A percentile compares a stretch with the other conserved stretches of the same genome.
These are phyloP conservation scores for Brachynemurus nebulosus DNA, from an alignment of 2,888 invertebrate genomes.

Conservation along the genomic window DNA sequence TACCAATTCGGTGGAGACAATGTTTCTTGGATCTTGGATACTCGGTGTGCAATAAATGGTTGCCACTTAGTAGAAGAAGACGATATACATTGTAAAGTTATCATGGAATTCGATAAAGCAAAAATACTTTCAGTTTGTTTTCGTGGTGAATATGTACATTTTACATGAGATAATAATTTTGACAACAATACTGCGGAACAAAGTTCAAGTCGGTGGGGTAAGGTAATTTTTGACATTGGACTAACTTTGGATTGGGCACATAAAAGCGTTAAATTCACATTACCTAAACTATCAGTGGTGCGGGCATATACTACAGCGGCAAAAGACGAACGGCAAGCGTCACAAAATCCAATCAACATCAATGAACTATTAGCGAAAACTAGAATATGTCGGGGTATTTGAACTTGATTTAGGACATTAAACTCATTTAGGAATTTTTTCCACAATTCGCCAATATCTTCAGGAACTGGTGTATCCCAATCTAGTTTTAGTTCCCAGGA, in stretches of 20 bases:
- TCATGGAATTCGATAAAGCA: neutral
- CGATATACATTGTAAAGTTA: constrained; percentile 1
- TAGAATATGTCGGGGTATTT: constrained; percentile 4
- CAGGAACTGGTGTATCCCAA: neutral
- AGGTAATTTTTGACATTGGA: no score
- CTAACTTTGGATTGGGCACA: neutral
- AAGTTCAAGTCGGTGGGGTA: constrained; percentile 2
- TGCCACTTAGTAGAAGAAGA: neutral
- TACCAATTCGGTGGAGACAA: neutral
- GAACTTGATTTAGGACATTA: neutral
- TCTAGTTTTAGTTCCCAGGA: constrained; percentile 2
- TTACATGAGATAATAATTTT: neutral
- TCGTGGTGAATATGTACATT: neutral
- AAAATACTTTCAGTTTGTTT: neutral
- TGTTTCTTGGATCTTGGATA: neutral
- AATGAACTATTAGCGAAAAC: neutral
- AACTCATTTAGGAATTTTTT: neutral
- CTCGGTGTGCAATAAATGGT: constrained; percentile 1
- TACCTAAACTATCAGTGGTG: neutral
- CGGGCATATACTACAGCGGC: neutral
- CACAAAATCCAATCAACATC: constrained; percentile 4
- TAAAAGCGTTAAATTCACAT: neutral
- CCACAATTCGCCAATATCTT: neutral
- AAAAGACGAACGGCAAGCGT: neutral
- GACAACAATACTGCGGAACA: neutral